Evolutionary conservation across 2,888 invertebrate species (phyloP).

Genomic region (Plagodis pulveraria): DNA sequence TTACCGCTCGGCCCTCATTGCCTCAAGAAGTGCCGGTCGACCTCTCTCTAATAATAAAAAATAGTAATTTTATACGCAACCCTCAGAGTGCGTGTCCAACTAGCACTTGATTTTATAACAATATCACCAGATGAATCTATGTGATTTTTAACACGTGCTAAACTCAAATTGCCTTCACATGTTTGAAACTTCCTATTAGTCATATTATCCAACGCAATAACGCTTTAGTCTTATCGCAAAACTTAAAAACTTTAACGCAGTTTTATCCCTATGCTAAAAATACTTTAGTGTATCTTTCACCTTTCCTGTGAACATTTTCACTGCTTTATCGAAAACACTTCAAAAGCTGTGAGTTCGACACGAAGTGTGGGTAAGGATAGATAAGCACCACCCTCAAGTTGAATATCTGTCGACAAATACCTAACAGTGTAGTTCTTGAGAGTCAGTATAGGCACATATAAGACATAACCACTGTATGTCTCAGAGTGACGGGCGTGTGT

Average conservation of each 20-base stretch:
- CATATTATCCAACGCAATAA: slow-evolving; percentile 18
- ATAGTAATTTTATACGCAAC: no score
- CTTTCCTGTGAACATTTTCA: slow-evolving; percentile 70
- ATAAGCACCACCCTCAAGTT: slow-evolving; percentile 3
- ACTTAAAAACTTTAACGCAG: slow-evolving; percentile 29
- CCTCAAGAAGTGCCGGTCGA: no score
- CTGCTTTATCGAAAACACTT: slow-evolving; percentile 53
- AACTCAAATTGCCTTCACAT: slow-evolving; percentile 24
- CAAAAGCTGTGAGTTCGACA: slow-evolving; percentile 15
- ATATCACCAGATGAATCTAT: no score
- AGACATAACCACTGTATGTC: no score
- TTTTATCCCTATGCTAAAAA: slow-evolving; percentile 44
- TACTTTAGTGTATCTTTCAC: slow-evolving; percentile 52
- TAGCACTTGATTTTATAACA: no score
- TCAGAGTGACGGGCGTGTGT: no score
- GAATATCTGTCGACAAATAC: no score
- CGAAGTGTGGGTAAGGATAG: slow-evolving; percentile 11
- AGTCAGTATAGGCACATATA: no score
- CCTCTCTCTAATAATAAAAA: no score
- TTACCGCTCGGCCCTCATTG: no score
- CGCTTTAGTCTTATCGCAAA: slow-evolving; percentile 34
- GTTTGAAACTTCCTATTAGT: slow-evolving; percentile 16
- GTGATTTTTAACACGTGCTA: slow-evolving; percentile 8
- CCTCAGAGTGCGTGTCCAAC: no score
- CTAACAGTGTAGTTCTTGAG: no score